Percentiles rank a stretch among this genome's conserved stretches.
Evolutionary conservation across 2,113 vertebrate genomes (phyloP).

Genomic region (Abramis brama): DNA sequence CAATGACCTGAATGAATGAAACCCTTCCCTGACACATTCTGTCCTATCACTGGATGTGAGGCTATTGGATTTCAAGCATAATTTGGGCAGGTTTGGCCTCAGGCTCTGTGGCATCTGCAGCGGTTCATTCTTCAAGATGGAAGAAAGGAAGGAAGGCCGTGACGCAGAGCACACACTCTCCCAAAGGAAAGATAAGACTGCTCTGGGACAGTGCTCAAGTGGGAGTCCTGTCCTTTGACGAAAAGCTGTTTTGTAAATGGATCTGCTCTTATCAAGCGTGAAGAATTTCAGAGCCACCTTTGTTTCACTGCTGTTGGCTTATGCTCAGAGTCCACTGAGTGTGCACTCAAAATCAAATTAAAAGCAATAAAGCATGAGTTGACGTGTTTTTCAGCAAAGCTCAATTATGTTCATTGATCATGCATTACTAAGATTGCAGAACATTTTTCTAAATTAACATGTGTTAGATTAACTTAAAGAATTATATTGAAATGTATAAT

Average conservation of each 20-base stretch:
- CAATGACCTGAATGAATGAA: conserved; percentile 2
- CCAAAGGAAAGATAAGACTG: conserved; percentile 49
- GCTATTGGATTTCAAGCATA: conserved; percentile 36
- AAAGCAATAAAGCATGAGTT: conserved; percentile 44
- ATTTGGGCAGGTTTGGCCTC: conserved; percentile 4
- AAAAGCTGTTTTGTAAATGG: conserved; percentile 56
- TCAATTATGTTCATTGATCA: not conserved
- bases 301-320: conserved; percentile 42
- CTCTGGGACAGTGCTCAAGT: conserved; percentile 42
- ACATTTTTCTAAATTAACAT: not conserved
- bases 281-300: conserved; percentile 58
- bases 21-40: not conserved
- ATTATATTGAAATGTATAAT: not conserved
- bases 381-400: conserved; percentile 29
- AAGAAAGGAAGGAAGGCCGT: conserved; percentile 28
- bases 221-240: conserved; percentile 44
- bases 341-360: conserved; percentile 36
- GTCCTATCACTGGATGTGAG: not conserved
- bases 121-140: conserved; percentile 20
- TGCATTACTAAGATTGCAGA: not conserved
- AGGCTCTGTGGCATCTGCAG: not conserved
- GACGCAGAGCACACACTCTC: conserved; percentile 49
- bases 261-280: conserved; percentile 61
- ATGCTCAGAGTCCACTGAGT: conserved; percentile 36
- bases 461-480: not conserved